Evolutionary conservation across 37 sponge, comb jelly and placozoan genomes (phyloP).

Genomic region (Haliclona indistincta): DNA sequence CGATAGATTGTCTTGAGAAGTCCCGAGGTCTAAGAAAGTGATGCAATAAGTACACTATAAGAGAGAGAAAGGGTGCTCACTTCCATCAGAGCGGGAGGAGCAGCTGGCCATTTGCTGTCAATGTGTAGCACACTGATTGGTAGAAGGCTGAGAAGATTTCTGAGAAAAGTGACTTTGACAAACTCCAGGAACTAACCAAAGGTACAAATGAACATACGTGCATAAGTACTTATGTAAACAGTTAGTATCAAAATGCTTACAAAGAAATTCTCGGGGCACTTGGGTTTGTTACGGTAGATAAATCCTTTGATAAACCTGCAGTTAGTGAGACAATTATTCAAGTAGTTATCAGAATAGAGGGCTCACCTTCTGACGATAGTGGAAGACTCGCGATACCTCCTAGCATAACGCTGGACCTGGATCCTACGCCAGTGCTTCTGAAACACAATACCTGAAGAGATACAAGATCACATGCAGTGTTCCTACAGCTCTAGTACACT

Average conservation of each 20-base stretch:
- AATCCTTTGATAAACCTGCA: conserved; percentile 85
- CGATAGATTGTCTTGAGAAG: conserved; percentile 45
- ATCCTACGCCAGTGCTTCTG: conserved; percentile 69
- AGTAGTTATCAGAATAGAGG: no score
- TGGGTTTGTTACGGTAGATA: conserved; percentile 73
- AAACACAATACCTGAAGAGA: conserved; percentile 49
- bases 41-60: not conserved
- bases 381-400: conserved; percentile 36
- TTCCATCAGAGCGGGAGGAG: conserved; percentile 39
- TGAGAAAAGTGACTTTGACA: conserved; percentile 69
- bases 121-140: conserved; percentile 45
- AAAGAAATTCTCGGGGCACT: conserved; percentile 60
- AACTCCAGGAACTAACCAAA: conserved; percentile 66
- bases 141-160: conserved; percentile 27
- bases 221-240: not conserved
- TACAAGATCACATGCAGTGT: no score
- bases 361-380: conserved; percentile 54
- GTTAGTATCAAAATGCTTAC: conserved; percentile 25
- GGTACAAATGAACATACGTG: not conserved
- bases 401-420: conserved; percentile 44
- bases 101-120: conserved; percentile 49
- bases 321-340: no score
- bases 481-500: no score
- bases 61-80: not conserved
- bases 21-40: conserved; percentile 33